Conservation (phyloP, 2,888 invertebrate genomes). For the Conchocele bisecta region DNA sequence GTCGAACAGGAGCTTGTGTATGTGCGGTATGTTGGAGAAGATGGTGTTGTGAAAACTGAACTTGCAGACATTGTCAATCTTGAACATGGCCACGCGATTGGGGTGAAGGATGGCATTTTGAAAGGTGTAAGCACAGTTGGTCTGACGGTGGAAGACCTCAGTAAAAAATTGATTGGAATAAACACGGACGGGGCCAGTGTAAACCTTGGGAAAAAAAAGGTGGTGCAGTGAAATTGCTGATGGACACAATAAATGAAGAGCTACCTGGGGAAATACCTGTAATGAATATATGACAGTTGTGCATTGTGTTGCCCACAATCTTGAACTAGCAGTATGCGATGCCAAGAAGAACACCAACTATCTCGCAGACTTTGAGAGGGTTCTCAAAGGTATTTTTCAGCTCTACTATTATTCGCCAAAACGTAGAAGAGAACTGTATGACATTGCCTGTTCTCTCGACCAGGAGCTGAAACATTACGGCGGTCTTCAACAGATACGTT, state of each 20-base stretch:
- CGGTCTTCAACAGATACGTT: slow-evolving; percentile 29
- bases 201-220: slow-evolving; percentile 21
- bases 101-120: slow-evolving; percentile 13
- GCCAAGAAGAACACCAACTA: slow-evolving; percentile 29
- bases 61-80: slow-evolving; percentile 20
- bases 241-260: slow-evolving; percentile 1
- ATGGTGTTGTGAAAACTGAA: slow-evolving; percentile 18
- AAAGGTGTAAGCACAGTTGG: slow-evolving; percentile 21
- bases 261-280: slow-evolving; percentile 5
- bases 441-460: slow-evolving; percentile 19
- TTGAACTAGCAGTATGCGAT: slow-evolving; percentile 34
- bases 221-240: slow-evolving; percentile 20
- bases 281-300: slow-evolving; percentile 9
- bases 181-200: slow-evolving; percentile 29
- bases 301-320: slow-evolving; percentile 5
- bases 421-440: slow-evolving; percentile 32
- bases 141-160: not conserved
- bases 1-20: slow-evolving; percentile 35
- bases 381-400: slow-evolving; percentile 33
- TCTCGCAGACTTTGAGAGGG: slow-evolving; percentile 31
- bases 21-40: slow-evolving; percentile 12
- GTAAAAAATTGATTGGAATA: slow-evolving; percentile 18
- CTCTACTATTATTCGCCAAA: slow-evolving; percentile 45
- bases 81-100: slow-evolving; percentile 16
- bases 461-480: slow-evolving; percentile 33